Conservation (phyloP, 1,140 invertebrate species). For the Proctacanthus coquilletti region DNA sequence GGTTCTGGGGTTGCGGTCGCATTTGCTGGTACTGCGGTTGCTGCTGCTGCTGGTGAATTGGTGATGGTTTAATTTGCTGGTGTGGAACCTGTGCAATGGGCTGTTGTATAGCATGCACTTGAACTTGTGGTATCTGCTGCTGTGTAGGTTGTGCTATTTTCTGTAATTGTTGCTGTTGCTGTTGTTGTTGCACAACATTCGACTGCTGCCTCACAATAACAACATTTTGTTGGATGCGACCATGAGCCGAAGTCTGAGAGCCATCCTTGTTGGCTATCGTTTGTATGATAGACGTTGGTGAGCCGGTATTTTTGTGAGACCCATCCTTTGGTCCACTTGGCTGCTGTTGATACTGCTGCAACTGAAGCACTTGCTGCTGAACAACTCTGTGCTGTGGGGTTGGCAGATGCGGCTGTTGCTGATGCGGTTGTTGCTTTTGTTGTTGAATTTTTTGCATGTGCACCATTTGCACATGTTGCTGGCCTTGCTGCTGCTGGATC, state of each 20-base stretch:
- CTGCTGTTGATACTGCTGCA: constrained; percentile 4
- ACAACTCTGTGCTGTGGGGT: not conserved
- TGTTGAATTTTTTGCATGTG: constrained; percentile 15
- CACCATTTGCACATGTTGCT: constrained; percentile 21
- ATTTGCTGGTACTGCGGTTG: not conserved
- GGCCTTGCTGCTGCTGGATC: constrained; percentile 8
- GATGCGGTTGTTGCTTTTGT: constrained; percentile 14
- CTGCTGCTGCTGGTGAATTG: not conserved
- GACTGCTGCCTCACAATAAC: not conserved
- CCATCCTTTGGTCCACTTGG: not conserved
- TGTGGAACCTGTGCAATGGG: constrained; percentile 8
- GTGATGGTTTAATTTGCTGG: constrained; percentile 5
- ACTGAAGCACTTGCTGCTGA: not conserved
- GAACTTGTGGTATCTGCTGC: not conserved
- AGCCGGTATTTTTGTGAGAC: not conserved
- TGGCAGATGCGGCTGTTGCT: constrained; percentile 1
- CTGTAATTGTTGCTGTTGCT: constrained; percentile 13
- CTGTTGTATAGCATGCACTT: constrained; percentile 4
- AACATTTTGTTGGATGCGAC: constrained; percentile 8
- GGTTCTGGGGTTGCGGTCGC: not conserved
- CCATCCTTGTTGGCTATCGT: not conserved
- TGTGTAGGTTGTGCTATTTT: constrained; percentile 9
- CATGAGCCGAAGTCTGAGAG: not conserved
- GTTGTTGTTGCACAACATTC: constrained; percentile 17
- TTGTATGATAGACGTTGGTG: not conserved